These are phyloP conservation scores for Naja naja DNA, from an alignment of 2,113 vertebrate species.

Conservation along the genomic window DNA sequence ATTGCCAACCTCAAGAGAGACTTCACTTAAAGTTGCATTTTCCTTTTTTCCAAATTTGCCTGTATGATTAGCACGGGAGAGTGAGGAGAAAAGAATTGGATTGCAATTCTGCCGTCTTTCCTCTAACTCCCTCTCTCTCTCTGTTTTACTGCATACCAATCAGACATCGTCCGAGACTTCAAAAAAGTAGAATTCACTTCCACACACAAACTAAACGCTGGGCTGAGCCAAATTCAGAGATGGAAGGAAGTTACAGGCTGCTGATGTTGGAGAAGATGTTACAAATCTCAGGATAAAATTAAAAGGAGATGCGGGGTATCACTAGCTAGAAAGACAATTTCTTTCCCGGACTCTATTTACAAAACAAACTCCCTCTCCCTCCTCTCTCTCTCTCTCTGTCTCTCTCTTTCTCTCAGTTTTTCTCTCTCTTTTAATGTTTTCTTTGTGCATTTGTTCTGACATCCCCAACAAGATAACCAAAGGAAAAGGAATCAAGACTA, in stretches of 20 bases:
- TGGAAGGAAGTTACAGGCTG: background rate
- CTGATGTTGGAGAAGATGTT: slow-evolving; percentile 32
- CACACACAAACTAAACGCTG: slow-evolving; percentile 12
- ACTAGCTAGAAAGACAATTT: slow-evolving; percentile 21
- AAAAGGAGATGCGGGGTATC: slow-evolving; percentile 38
- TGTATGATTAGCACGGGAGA: background rate
- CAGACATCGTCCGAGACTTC: slow-evolving; percentile 20
- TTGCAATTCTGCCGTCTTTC: background rate
- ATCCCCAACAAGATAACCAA: slow-evolving; percentile 10
- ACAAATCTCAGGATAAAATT: slow-evolving; percentile 12
- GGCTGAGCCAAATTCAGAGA: background rate
- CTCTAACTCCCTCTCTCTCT: too few relatives aligned
- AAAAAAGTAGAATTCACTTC: slow-evolving; percentile 25
- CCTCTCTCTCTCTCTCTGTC: background rate
- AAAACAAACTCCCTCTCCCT: background rate
- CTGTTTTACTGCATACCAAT: background rate
- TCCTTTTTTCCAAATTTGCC: slow-evolving; percentile 7
- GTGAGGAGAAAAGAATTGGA: background rate
- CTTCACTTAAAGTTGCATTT: slow-evolving; percentile 37
- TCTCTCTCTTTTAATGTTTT: background rate
- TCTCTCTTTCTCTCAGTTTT: too few relatives aligned
- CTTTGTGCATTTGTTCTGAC: background rate
- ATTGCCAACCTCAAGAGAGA: slow-evolving; percentile 44
- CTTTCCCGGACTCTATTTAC: background rate
- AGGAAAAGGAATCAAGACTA: slow-evolving; percentile 4